Conservation (phyloP, 2,113 vertebrate genomes). For the Hydropotes inermis region DNA sequence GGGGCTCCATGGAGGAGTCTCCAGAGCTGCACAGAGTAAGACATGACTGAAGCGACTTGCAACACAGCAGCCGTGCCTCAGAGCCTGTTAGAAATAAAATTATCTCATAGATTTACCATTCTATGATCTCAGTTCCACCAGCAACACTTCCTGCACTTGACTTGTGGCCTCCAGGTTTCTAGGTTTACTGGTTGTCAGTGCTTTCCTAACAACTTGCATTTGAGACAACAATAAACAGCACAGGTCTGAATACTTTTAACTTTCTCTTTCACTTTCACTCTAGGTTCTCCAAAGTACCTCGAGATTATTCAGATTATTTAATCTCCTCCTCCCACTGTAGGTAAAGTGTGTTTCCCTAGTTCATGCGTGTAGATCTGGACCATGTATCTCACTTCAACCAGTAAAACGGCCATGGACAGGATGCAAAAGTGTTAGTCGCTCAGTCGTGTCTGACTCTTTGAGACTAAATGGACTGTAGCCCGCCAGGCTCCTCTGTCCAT, state of each 20-base stretch:
- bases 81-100: neutral
- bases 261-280: neutral
- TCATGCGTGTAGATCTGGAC: neutral
- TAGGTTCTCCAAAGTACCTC: neutral
- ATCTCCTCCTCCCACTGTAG: neutral
- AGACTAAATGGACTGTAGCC: neutral
- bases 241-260: neutral
- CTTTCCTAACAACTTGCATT: neutral
- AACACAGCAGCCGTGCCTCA: neutral
- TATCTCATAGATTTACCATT: neutral
- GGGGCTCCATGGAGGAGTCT: neutral
- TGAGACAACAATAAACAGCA: neutral
- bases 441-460: neutral
- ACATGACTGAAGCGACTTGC: neutral
- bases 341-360: neutral
- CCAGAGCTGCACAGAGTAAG: fast-evolving
- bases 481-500: neutral
- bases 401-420: neutral
- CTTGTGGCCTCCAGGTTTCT: neutral
- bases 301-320: neutral
- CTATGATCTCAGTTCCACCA: neutral
- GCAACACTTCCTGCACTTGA: neutral
- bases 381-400: neutral
- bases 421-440: neutral
- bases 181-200: neutral